Percentiles rank a stretch among this genome's conserved stretches.
Conservation (phyloP, 2,113 vertebrate species). For the Paramormyrops kingsleyae region DNA sequence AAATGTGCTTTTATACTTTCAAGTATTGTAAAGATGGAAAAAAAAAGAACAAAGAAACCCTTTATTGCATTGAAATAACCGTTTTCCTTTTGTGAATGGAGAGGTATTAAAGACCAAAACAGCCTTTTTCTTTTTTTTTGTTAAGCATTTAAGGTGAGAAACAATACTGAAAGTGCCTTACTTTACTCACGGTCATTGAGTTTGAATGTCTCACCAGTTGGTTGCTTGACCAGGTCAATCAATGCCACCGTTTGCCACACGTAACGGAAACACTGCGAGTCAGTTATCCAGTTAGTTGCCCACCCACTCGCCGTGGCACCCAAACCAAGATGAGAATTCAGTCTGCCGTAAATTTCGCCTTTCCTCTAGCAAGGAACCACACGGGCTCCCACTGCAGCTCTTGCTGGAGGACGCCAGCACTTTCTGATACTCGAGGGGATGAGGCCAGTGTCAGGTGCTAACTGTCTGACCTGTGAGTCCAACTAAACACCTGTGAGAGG, state of each 20-base stretch:
- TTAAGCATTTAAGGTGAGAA: constrained; percentile 80
- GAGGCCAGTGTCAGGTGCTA: not conserved
- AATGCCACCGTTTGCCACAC: constrained; percentile 62
- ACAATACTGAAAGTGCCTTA: constrained; percentile 84
- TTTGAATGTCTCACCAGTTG: constrained; percentile 69
- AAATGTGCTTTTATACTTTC: constrained; percentile 87
- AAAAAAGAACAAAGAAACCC: constrained; percentile 80
- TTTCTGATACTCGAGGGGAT: not conserved
- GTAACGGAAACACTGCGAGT: constrained; percentile 55
- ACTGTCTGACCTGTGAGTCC: not conserved
- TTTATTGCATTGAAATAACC: constrained; percentile 81
- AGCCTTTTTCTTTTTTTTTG: constrained; percentile 65
- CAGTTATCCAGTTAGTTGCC: constrained; percentile 58
- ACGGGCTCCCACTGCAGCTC: not conserved
- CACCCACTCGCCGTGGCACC: constrained; percentile 54
- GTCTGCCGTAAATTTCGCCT: not conserved
- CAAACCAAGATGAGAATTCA: not conserved
- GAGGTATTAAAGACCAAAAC: constrained; percentile 32
- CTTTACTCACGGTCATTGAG: constrained; percentile 78
- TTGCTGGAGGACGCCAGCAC: not conserved
- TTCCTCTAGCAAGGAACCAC: not conserved
- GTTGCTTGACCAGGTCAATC: constrained; percentile 64
- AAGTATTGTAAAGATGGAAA: constrained; percentile 72
- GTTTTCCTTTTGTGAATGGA: constrained; percentile 19
- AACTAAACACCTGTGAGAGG: not conserved